Percentiles rank a stretch among this genome's conserved stretches.
phyloP scores from a whole-genome alignment of 2,797 vertebrate genomes.

The Peromyscus nudipes region DNA sequence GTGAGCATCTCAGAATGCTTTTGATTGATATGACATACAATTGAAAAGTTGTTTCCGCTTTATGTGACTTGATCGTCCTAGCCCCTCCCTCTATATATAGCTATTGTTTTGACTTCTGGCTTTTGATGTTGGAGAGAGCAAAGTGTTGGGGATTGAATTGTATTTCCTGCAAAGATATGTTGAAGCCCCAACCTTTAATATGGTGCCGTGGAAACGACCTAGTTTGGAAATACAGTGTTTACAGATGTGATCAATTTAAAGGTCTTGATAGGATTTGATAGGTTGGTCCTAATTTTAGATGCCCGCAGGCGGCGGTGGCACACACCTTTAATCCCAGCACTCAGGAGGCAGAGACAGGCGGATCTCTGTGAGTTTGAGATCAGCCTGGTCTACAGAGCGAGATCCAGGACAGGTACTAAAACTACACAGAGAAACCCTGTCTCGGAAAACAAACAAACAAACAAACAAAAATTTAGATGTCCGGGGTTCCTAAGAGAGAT shows the following conservation, averaged over 20 bases:
- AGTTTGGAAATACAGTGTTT: conserved; percentile 33
- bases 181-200: background rate
- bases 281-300: background rate
- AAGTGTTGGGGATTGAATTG: background rate
- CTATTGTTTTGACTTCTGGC: background rate
- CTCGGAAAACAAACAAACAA: too few species aligned
- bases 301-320: background rate
- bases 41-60: background rate
- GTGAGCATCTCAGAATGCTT: background rate
- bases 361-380: too few species aligned
- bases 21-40: background rate
- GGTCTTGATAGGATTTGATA: background rate
- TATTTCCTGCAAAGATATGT: background rate
- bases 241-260: background rate
- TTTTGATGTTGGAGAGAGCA: background rate
- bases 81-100: background rate
- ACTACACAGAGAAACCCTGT: too few species aligned
- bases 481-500: background rate
- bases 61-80: background rate
- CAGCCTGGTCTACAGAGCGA: too few species aligned
- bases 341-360: too few species aligned
- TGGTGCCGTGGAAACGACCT: background rate
- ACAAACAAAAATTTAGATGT: too few species aligned
- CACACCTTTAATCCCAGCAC: too few species aligned
- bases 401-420: too few species aligned